phyloP scores from a whole-genome alignment of 2,888 invertebrate genomes.

The Meiosimyza platycephala region DNA sequence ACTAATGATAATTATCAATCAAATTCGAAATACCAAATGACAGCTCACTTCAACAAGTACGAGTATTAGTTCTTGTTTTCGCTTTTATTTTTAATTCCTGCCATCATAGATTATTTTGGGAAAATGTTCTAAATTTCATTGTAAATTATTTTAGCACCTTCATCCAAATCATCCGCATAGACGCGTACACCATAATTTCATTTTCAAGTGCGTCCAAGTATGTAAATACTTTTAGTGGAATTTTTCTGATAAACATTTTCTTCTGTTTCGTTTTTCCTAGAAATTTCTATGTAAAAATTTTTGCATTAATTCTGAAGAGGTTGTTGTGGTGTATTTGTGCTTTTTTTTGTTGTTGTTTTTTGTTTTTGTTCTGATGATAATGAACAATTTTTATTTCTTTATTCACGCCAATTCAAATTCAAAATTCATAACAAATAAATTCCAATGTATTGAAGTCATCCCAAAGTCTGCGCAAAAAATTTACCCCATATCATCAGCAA shows the following conservation, averaged over 20 bases:
- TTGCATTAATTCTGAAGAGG: slow-evolving; percentile 17
- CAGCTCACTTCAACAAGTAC: too few species aligned
- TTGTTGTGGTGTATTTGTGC: not conserved
- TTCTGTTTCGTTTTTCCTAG: not conserved
- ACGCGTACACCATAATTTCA: not conserved
- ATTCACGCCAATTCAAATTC: not conserved
- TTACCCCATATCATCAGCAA: slow-evolving; percentile 3
- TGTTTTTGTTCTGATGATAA: not conserved
- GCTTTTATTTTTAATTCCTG: too few species aligned
- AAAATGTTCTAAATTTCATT: too few species aligned
- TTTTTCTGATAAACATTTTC: not conserved
- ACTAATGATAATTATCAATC: too few species aligned
- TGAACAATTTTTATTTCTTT: too few species aligned
- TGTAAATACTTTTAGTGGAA: slow-evolving; percentile 12
- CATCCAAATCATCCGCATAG: too few species aligned
- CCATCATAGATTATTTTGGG: too few species aligned
- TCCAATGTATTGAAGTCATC: slow-evolving; percentile 26
- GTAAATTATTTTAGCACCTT: too few species aligned
- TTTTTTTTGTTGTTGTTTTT: too few species aligned
- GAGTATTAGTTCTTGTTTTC: too few species aligned
- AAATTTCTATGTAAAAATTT: slow-evolving; percentile 6
- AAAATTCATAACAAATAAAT: slow-evolving; percentile 21
- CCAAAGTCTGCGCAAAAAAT: not conserved
- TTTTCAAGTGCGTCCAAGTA: slow-evolving; percentile 26
- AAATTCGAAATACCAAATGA: too few species aligned